A percentile compares a stretch with the other conserved stretches of the same genome.
These are phyloP conservation scores for Leptinotarsa peninsularis DNA, from an alignment of 2,888 invertebrate genomes.

Conservation along the genomic window DNA sequence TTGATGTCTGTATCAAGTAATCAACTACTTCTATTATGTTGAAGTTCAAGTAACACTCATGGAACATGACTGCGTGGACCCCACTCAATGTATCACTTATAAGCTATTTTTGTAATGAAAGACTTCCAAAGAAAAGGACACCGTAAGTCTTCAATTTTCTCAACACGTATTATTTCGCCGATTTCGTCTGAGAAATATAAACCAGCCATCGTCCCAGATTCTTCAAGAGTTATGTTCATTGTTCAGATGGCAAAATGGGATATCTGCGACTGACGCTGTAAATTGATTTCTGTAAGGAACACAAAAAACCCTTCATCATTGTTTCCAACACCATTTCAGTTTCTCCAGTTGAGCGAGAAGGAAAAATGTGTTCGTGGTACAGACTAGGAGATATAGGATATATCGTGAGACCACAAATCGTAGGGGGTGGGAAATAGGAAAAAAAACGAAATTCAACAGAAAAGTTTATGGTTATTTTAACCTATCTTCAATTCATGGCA, in stretches of 20 bases:
- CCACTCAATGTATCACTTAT: no score
- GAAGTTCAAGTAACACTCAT: no score
- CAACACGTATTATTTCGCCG: neutral
- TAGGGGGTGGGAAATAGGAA: no score
- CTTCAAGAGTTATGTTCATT: neutral
- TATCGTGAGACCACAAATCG: no score
- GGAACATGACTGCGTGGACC: no score
- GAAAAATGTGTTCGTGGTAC: neutral
- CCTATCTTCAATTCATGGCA: no score
- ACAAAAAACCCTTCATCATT: slow-evolving; percentile 5
- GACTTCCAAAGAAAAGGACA: no score
- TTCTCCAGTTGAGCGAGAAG: neutral
- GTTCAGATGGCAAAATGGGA: slow-evolving; percentile 1
- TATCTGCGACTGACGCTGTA: neutral
- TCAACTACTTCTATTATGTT: no score
- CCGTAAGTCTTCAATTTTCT: neutral
- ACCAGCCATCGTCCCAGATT: neutral
- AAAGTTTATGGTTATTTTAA: no score
- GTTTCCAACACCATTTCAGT: neutral
- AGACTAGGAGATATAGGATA: neutral
- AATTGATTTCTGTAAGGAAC: slow-evolving; percentile 6
- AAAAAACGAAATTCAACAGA: no score
- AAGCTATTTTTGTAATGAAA: no score
- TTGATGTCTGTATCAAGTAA: no score
- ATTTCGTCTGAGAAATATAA: slow-evolving; percentile 2